These are phyloP conservation scores for Lineus longissimus DNA, from an alignment of 1,140 invertebrate species.

Conservation along the genomic window DNA sequence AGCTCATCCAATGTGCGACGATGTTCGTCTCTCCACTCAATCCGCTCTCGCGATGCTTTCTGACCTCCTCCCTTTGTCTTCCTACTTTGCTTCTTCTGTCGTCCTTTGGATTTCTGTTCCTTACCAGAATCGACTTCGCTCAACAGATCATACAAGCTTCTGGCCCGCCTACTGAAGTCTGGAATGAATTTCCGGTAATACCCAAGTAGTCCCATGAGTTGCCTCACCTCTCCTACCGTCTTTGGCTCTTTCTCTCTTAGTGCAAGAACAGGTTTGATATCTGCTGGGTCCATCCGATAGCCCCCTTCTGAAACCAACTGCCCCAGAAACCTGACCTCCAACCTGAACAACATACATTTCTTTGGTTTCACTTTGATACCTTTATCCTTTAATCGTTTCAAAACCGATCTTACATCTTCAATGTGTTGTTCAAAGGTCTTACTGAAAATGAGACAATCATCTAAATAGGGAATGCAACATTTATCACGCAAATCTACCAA, in stretches of 20 bases:
- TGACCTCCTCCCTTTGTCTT: slow-evolving; percentile 10
- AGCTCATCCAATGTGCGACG: slow-evolving; percentile 13
- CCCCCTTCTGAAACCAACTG: not conserved
- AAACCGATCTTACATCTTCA: not conserved
- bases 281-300: slow-evolving; percentile 46
- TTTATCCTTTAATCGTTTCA: not conserved
- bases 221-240: slow-evolving; percentile 44
- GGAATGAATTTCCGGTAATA: slow-evolving; percentile 50
- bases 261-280: slow-evolving; percentile 50
- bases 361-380: not conserved
- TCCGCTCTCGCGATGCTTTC: not conserved
- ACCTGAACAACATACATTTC: slow-evolving; percentile 2
- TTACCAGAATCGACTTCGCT: slow-evolving; percentile 30
- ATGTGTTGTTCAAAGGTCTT: not conserved
- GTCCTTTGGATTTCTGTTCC: not conserved
- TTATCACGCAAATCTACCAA: not conserved
- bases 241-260: slow-evolving; percentile 33
- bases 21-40: slow-evolving; percentile 14
- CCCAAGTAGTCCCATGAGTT: slow-evolving; percentile 55
- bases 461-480: slow-evolving; percentile 6
- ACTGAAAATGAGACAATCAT: not conserved
- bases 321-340: not conserved
- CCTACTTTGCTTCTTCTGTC: slow-evolving; percentile 6
- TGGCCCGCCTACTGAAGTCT: slow-evolving; percentile 30
- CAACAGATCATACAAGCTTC: no score